Conservation (phyloP, 1,140 invertebrate genomes). For the Mactra quadrangularis region DNA sequence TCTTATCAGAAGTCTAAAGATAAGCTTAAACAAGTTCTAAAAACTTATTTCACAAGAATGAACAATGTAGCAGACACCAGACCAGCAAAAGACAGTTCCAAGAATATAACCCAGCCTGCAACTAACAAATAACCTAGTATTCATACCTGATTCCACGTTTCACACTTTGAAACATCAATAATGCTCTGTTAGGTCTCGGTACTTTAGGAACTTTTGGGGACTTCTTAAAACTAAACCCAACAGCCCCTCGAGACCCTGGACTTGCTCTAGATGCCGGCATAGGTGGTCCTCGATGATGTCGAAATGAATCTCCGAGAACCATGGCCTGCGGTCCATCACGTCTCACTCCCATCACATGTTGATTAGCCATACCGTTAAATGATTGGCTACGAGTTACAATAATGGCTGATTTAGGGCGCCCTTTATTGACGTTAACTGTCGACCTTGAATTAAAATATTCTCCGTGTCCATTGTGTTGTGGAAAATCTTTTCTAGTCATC, state of each 20-base stretch:
- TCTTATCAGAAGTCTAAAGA: too few relatives aligned
- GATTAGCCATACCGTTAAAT: constrained; percentile 76
- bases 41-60: too few relatives aligned
- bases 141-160: constrained; percentile 82
- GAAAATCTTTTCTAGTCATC: constrained; percentile 68
- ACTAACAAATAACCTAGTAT: too few relatives aligned
- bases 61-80: too few relatives aligned
- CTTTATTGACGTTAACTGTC: constrained; percentile 25
- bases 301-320: constrained; percentile 76
- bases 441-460: constrained; percentile 26
- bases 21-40: too few relatives aligned
- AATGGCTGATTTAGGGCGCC: constrained; percentile 52
- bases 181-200: constrained; percentile 81
- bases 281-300: constrained; percentile 60
- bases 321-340: constrained; percentile 61
- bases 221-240: constrained; percentile 70
- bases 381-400: constrained; percentile 77
- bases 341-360: constrained; percentile 33
- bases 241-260: constrained; percentile 41
- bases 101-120: too few relatives aligned
- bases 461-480: constrained; percentile 50
- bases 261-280: constrained; percentile 48
- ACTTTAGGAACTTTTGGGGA: constrained; percentile 82
- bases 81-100: too few relatives aligned
- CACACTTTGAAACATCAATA: constrained; percentile 82